Conservation (phyloP, 1,140 invertebrate genomes). For the Zaprionus gabonicus region DNA sequence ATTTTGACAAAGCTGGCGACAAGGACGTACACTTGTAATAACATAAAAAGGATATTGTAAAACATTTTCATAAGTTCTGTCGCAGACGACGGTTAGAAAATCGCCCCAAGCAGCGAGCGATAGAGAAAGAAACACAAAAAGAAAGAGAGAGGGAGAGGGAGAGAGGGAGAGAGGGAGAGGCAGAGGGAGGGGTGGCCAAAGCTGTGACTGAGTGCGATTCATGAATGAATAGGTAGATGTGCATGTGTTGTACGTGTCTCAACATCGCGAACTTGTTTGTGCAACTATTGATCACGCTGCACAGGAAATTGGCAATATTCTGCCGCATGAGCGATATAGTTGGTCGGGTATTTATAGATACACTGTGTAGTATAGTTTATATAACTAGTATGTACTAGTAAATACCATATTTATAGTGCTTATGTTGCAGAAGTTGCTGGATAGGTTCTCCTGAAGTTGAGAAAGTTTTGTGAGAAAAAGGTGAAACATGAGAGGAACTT, state of each 20-base stretch:
- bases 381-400: too few species aligned
- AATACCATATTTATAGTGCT: too few species aligned
- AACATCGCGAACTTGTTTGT: too few species aligned
- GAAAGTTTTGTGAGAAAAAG: too few species aligned
- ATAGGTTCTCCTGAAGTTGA: too few species aligned
- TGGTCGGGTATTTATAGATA: too few species aligned
- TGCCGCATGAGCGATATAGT: not conserved
- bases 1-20: conserved; percentile 84
- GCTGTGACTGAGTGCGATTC: conserved; percentile 12
- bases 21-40: conserved; percentile 84
- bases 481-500: too few species aligned
- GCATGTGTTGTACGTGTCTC: not conserved
- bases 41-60: conserved; percentile 84
- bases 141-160: not conserved
- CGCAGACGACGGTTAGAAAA: conserved; percentile 18
- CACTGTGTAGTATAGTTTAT: too few species aligned
- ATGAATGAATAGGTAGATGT: conserved; percentile 10
- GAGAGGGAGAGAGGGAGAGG: too few species aligned
- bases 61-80: conserved; percentile 84
- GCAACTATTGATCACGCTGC: conserved; percentile 16
- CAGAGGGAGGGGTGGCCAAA: not conserved
- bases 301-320: conserved; percentile 28
- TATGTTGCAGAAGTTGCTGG: too few species aligned
- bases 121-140: not conserved
- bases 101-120: not conserved